phyloP scores from a whole-genome alignment of 2,113 vertebrate genomes.

The Probosciger aterrimus region DNA sequence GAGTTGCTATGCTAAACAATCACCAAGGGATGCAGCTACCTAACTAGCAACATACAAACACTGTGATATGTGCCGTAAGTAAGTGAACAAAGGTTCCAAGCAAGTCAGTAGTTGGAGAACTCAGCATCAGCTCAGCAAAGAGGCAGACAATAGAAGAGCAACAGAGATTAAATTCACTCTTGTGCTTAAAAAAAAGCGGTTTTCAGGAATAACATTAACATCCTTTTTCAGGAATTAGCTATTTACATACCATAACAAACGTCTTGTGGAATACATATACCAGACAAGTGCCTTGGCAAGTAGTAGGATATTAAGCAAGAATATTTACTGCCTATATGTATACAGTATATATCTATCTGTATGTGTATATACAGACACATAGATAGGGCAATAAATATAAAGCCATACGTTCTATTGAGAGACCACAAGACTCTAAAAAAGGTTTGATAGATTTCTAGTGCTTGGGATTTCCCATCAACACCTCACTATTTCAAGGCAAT shows the following conservation, averaged over 20 bases:
- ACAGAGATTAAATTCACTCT: not conserved
- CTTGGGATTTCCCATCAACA: not conserved
- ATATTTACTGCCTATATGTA: not conserved
- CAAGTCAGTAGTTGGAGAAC: rapidly evolving
- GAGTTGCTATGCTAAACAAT: not conserved
- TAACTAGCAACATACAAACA: not conserved
- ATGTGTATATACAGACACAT: rapidly evolving
- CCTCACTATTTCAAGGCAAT: not conserved
- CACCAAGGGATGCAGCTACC: not conserved
- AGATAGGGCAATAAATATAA: not conserved
- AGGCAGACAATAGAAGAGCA: not conserved
- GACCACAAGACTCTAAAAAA: not conserved
- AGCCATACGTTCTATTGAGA: not conserved
- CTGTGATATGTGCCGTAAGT: not conserved
- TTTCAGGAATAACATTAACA: not conserved
- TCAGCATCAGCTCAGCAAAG: not conserved
- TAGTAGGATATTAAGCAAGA: not conserved
- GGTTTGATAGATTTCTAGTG: not conserved
- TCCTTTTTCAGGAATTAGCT: not conserved
- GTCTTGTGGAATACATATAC: not conserved
- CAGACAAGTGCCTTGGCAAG: not conserved
- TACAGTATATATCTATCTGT: rapidly evolving
- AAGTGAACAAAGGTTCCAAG: not conserved
- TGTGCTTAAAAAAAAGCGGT: not conserved
- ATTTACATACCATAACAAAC: not conserved